Percentiles rank a stretch among this genome's conserved stretches.
phyloP scores from a whole-genome alignment of 1,140 invertebrate genomes.

The Caenorhabditis remanei region DNA sequence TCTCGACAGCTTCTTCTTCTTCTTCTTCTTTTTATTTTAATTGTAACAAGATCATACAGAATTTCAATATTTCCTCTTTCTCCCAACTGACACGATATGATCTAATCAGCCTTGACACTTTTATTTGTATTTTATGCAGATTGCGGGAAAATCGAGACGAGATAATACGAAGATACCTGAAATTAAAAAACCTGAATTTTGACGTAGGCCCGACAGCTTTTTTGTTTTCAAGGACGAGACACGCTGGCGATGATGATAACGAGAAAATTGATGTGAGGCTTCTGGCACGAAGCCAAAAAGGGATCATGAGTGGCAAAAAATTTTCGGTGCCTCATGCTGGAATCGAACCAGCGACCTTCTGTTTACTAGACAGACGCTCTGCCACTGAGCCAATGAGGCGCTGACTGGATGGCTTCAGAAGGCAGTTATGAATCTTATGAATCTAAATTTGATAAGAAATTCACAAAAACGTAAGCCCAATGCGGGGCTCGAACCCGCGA shows the following conservation, averaged over 20 bases:
- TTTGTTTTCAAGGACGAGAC: background rate
- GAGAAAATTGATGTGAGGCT: background rate
- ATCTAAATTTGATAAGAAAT: background rate
- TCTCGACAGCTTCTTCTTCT: background rate
- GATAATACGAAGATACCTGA: background rate
- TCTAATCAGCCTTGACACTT: slow-evolving; percentile 41
- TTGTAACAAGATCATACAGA: slow-evolving; percentile 3
- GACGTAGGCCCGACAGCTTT: background rate
- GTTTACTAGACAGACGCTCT: slow-evolving; percentile 74
- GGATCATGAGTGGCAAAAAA: background rate
- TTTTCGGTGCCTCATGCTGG: slow-evolving; percentile 70
- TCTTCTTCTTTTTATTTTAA: too few species aligned
- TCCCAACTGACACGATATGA: background rate
- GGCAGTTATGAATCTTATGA: background rate
- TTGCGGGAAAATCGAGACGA: background rate
- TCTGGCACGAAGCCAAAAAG: background rate
- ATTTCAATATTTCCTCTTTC: background rate
- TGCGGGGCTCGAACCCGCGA: slow-evolving; percentile 78
- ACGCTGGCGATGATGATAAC: too few species aligned
- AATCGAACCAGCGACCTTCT: slow-evolving; percentile 75
- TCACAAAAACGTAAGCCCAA: slow-evolving; percentile 68
- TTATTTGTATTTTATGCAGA: background rate
- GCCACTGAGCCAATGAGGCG: slow-evolving; percentile 72
- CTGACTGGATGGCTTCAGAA: background rate
- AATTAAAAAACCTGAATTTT: slow-evolving; percentile 26